Conservation (phyloP, 2,888 invertebrate genomes). For the Drosophila robusta region DNA sequence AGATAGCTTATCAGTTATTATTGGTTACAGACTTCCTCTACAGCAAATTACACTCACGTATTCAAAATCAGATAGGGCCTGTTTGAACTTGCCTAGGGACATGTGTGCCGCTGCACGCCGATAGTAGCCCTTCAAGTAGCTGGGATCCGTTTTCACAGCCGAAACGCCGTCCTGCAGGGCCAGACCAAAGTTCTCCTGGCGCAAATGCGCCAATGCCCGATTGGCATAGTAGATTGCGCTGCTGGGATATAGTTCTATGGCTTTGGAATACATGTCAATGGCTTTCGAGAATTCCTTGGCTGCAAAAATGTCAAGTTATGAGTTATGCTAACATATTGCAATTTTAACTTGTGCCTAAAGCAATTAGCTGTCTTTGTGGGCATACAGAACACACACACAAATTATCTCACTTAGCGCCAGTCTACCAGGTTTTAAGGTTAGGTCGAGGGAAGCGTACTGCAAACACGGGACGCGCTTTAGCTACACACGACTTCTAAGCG, state of each 20-base stretch:
- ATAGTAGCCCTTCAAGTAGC: slow-evolving; percentile 98
- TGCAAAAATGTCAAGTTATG: slow-evolving; percentile 86
- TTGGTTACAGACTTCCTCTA: slow-evolving; percentile 54
- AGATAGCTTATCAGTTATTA: slow-evolving; percentile 14
- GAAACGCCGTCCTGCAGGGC: slow-evolving; percentile 96
- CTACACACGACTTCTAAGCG: slow-evolving; percentile 1
- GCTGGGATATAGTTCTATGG: slow-evolving; percentile 93
- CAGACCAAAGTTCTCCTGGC: slow-evolving; percentile 97
- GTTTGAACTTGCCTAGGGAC: slow-evolving; percentile 98
- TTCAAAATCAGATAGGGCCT: slow-evolving; percentile 98
- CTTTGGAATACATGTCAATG: slow-evolving; percentile 94
- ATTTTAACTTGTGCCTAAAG: neutral
- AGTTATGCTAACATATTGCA: neutral
- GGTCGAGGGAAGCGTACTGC: slow-evolving; percentile 49
- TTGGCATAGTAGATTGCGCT: slow-evolving; percentile 97
- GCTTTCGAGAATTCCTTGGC: slow-evolving; percentile 96
- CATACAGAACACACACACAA: slow-evolving; percentile 24
- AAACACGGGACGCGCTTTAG: slow-evolving; percentile 17
- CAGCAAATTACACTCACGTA: slow-evolving; percentile 88
- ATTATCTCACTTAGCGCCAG: slow-evolving; percentile 64
- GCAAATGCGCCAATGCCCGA: slow-evolving; percentile 97
- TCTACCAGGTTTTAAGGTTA: slow-evolving; percentile 64
- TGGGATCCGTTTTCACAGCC: slow-evolving; percentile 94
- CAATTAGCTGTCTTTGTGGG: slow-evolving; percentile 20
- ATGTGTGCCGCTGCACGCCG: slow-evolving; percentile 98